Evolutionary conservation across 2,888 invertebrate species (phyloP).

Genomic region (Lapara coniferarum): DNA sequence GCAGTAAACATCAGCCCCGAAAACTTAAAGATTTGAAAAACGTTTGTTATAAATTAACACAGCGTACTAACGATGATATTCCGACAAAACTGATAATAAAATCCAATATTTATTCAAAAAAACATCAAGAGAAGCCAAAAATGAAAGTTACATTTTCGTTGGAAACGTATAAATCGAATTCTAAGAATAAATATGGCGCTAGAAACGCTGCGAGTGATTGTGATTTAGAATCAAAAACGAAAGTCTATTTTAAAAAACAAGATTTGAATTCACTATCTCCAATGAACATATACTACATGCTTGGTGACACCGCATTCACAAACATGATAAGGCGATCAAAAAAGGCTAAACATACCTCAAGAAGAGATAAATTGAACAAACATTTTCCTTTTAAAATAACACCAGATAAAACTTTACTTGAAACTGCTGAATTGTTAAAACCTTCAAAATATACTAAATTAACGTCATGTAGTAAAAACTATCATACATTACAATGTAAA

Average conservation of each 20-base stretch:
- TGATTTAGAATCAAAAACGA: not conserved
- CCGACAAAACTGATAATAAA: constrained; percentile 7
- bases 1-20: not conserved
- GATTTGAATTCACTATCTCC: not conserved
- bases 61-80: not conserved
- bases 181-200: not conserved
- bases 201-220: constrained; percentile 9
- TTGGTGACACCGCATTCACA: constrained; percentile 5
- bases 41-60: not conserved
- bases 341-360: not conserved
- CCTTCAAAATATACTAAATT: not conserved
- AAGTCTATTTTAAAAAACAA: not conserved
- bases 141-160: constrained; percentile 17
- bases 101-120: not conserved
- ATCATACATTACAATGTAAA: constrained; percentile 5
- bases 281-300: not conserved
- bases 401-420: not conserved
- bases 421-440: not conserved
- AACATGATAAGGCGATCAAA: not conserved
- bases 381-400: no score
- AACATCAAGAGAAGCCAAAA: not conserved
- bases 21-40: constrained; percentile 16
- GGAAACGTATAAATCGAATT: not conserved
- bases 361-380: not conserved
- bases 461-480: not conserved